These are phyloP conservation scores for Abrostola tripartita DNA, from an alignment of 2,888 invertebrate genomes.

Conservation along the genomic window DNA sequence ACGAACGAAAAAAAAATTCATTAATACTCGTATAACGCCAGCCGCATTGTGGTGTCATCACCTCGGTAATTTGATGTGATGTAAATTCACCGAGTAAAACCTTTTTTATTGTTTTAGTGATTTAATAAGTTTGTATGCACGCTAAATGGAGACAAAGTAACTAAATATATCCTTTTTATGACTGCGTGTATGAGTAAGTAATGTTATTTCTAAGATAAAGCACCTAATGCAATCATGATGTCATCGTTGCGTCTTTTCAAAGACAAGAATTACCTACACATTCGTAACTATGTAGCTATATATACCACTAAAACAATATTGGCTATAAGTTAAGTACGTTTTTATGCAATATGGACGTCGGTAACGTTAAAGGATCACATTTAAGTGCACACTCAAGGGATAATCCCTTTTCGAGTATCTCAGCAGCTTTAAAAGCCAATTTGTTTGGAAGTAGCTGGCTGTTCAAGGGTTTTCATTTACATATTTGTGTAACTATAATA, in stretches of 20 bases:
- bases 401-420: slow-evolving; percentile 57
- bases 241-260: slow-evolving; percentile 41
- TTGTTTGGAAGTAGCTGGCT: slow-evolving; percentile 49
- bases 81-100: background rate
- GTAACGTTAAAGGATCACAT: slow-evolving; percentile 43
- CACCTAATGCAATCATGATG: slow-evolving; percentile 30
- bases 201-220: too few relatives aligned
- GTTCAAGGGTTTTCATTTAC: slow-evolving; percentile 50
- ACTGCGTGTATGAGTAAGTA: slow-evolving; percentile 10
- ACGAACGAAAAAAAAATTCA: slow-evolving; percentile 41
- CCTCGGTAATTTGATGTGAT: slow-evolving; percentile 15
- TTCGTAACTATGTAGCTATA: background rate
- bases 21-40: slow-evolving; percentile 40
- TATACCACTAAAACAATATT: slow-evolving; percentile 22
- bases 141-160: background rate
- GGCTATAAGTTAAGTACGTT: slow-evolving; percentile 22
- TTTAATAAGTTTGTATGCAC: background rate
- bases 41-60: slow-evolving; percentile 40
- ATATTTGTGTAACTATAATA: slow-evolving; percentile 51
- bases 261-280: background rate
- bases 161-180: slow-evolving; percentile 12
- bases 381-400: slow-evolving; percentile 55
- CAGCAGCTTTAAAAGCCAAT: slow-evolving; percentile 57
- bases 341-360: slow-evolving; percentile 40
- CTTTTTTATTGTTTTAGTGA: slow-evolving; percentile 2